A percentile compares a stretch with the other conserved stretches of the same genome.
These are phyloP conservation scores for Odiellus spinosus DNA, from an alignment of 2,888 invertebrate genomes.

Conservation along the genomic window DNA sequence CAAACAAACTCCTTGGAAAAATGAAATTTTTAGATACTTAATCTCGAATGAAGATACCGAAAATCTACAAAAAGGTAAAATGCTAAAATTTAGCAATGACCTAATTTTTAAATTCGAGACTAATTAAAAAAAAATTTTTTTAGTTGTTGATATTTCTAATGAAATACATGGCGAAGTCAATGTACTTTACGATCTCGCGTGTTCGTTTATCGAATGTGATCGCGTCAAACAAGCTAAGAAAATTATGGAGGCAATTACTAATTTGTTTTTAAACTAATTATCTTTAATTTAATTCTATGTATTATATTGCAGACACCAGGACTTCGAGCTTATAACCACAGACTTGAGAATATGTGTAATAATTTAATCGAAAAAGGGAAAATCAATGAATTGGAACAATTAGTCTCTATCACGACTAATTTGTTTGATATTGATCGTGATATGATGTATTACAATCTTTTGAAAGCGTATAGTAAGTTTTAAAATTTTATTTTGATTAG, in stretches of 20 bases:
- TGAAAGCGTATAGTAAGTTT: conserved; percentile 47
- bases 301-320: conserved; percentile 48
- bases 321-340: conserved; percentile 46
- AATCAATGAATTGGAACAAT: conserved; percentile 46
- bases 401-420: conserved; percentile 60
- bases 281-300: too few relatives aligned
- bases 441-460: conserved; percentile 55
- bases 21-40: conserved; percentile 45
- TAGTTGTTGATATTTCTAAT: conserved; percentile 59
- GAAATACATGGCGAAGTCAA: conserved; percentile 64
- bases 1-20: conserved; percentile 57
- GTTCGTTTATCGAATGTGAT: conserved; percentile 67
- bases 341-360: conserved; percentile 46
- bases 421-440: conserved; percentile 55
- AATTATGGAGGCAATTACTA: conserved; percentile 46
- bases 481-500: too few relatives aligned
- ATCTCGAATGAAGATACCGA: conserved; percentile 43
- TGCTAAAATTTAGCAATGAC: neutral
- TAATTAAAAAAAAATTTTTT: too few relatives aligned
- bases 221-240: conserved; percentile 60
- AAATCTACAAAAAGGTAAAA: conserved; percentile 46
- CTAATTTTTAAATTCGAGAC: too few relatives aligned
- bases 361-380: conserved; percentile 39
- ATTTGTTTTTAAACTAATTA: too few relatives aligned
- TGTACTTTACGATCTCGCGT: conserved; percentile 63